Percentiles rank a stretch among this genome's conserved stretches.
These are phyloP conservation scores for Itoplectis maculator DNA, from an alignment of 2,888 invertebrate species.

Conservation along the genomic window DNA sequence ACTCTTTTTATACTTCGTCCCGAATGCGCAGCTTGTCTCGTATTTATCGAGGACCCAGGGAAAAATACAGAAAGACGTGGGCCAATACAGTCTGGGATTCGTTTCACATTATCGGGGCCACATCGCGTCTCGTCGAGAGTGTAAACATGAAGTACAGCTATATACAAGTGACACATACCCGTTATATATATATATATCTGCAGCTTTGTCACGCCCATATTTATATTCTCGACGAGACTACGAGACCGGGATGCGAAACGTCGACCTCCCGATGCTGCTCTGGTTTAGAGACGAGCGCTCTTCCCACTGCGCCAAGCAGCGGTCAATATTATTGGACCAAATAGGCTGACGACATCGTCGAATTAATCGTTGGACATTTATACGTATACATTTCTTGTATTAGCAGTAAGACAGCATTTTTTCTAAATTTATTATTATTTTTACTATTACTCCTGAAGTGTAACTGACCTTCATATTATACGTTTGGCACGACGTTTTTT, in stretches of 20 bases:
- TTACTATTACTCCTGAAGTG: too few relatives aligned
- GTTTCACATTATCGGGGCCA: too few relatives aligned
- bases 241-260: not conserved
- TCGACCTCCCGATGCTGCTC: not conserved
- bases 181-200: not conserved
- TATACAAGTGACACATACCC: not conserved
- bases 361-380: not conserved
- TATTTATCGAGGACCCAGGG: too few relatives aligned
- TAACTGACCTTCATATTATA: too few relatives aligned
- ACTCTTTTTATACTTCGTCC: too few relatives aligned
- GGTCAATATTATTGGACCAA: not conserved
- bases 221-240: not conserved
- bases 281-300: not conserved
- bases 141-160: not conserved
- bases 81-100: too few relatives aligned
- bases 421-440: too few relatives aligned
- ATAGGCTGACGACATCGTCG: not conserved
- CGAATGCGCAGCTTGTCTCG: too few relatives aligned
- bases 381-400: too few relatives aligned
- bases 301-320: not conserved
- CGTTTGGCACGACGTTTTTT: too few relatives aligned
- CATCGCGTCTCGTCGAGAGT: not conserved
- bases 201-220: not conserved
- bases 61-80: too few relatives aligned
- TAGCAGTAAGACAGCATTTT: too few relatives aligned